Base-by-base conservation (phyloP, 2,797 vertebrate species). In the Aldrovandia affinis region DNA sequence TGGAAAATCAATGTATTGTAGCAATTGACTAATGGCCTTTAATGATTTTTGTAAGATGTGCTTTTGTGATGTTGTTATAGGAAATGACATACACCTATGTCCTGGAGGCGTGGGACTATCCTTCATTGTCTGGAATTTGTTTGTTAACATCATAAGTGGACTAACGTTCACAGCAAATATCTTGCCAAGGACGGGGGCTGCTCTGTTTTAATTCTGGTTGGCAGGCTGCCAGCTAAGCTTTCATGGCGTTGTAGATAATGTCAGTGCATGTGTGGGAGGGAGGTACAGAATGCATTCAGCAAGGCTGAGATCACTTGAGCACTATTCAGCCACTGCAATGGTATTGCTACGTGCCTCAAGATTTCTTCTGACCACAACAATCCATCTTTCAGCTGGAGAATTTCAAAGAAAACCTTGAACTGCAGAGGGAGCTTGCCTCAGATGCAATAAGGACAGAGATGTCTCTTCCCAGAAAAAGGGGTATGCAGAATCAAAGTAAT, bases 381-480 rank as follows among this genome's bases (percentile, higher is more conserved):
- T 85, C 63, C 1, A 25, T 85, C 7, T 88, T 87, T 33, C 79
- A 96, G 95, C 90, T 95, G 79, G 89, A 81, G 65, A 87, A 55
- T 22, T 87, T 95, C 63, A 93, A 87, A 85, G 93, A 93, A 30
- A 84, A 93, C 33, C 80, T 94, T 83, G 91, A 93, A 63, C 85
- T 93, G 84, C 91, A 95, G 84, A 92, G 85, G 83, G 90, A 94
- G 83, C 86, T 95, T 63, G 85, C 89, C 70, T 89, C 90, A 59
- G 92, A 90, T n/a, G 79, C 83, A 83, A 73, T 94, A 83, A 88
- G 87, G 81, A 92, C 92, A 65, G 90, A 87, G 57, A 93, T 91
- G 89, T 85, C 90, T 44, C 85, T 88, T 47, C 89, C 85, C 30
- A 90, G 86, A 81, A 96, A 95, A 89, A 92, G 95, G 81, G 92